Conservation (phyloP, 2,113 vertebrate genomes). For the Trematomus loennbergii region DNA sequence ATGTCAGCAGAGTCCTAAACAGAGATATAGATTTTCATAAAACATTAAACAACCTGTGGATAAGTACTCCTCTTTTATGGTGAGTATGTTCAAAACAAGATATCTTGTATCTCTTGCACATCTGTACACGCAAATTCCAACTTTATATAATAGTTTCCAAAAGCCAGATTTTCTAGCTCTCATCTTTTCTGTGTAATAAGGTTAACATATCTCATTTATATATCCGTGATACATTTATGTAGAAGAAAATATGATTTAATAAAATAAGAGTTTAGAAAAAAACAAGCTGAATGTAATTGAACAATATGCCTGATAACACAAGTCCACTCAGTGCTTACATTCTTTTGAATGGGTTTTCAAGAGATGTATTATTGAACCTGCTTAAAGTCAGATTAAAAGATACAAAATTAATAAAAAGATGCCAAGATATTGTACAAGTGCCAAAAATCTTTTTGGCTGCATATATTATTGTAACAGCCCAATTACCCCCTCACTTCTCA, state of each 20-base stretch:
- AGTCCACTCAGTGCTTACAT: neutral
- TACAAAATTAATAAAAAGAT: neutral
- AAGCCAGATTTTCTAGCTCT: too few species aligned
- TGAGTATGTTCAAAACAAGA: neutral
- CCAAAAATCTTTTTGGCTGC: neutral
- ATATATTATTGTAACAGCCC: neutral
- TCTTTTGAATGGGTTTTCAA: neutral
- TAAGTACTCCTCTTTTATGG: neutral
- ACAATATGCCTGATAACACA: neutral
- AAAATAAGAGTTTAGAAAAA: neutral
- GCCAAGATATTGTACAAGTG: too few species aligned
- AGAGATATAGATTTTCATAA: conserved; percentile 11
- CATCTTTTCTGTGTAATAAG: neutral
- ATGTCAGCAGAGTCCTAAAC: conserved; percentile 37
- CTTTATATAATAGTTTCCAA: neutral
- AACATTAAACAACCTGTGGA: conserved; percentile 29
- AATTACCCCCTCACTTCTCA: too few species aligned
- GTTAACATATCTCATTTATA: neutral
- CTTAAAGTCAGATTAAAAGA: too few species aligned
- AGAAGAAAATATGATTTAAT: neutral
- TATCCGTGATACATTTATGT: neutral
- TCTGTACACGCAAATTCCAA: neutral
- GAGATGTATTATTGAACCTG: neutral
- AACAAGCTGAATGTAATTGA: neutral
- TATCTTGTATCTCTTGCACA: neutral